Percentiles rank a stretch among this genome's conserved stretches.
phyloP scores from a whole-genome alignment of 1,140 invertebrate species.

The Brachionus manjavacas region DNA sequence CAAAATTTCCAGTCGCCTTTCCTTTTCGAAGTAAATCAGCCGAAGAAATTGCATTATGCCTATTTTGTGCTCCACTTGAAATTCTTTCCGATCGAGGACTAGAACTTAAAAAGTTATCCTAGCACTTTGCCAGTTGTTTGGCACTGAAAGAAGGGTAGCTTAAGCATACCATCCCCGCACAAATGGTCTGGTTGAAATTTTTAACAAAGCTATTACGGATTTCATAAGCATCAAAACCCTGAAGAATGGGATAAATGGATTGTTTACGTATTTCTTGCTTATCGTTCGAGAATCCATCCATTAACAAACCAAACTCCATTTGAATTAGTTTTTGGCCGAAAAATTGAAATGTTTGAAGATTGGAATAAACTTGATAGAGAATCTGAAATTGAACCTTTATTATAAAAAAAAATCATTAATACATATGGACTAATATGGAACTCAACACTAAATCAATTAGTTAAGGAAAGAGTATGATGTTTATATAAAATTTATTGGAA shows the following conservation, averaged over 20 bases:
- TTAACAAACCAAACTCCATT: constrained; percentile 47
- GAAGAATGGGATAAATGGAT: background rate
- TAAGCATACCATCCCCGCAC: background rate
- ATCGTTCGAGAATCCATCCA: constrained; percentile 46
- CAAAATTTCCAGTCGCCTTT: no score
- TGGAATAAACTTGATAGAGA: background rate
- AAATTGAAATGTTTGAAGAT: constrained; percentile 44
- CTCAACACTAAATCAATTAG: no score
- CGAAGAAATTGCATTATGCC: no score
- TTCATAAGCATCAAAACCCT: background rate
- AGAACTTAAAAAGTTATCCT: background rate
- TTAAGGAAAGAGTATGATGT: no score
- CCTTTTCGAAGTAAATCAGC: no score
- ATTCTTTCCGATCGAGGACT: background rate
- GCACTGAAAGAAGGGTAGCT: background rate
- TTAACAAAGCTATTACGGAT: background rate
- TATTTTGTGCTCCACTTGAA: background rate
- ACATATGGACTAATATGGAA: no score
- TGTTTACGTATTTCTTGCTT: constrained; percentile 47
- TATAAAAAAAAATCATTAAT: no score
- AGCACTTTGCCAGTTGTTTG: background rate
- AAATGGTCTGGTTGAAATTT: background rate
- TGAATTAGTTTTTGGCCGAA: constrained; percentile 48
- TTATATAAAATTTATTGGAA: no score
- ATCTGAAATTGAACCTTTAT: no score